Evolutionary conservation across 2,797 vertebrate genomes (phyloP).

Genomic region (Buphagus erythrorhynchus): DNA sequence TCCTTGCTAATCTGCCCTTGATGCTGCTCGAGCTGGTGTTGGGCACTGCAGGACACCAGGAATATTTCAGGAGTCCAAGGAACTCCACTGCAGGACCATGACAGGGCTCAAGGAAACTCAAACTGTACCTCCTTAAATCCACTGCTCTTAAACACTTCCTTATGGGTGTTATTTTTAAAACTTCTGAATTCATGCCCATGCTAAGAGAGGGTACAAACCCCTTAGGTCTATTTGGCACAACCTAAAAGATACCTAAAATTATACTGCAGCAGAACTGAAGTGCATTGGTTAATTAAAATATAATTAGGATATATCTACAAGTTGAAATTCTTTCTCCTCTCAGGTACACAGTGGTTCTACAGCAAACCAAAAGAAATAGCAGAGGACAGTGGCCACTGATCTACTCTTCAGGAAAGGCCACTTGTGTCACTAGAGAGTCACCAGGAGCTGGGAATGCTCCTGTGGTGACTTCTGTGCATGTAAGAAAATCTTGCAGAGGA

Average conservation of each 20-base stretch:
- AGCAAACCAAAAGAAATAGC: neutral
- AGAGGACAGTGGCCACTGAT: neutral
- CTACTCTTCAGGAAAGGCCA: neutral
- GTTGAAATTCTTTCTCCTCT: neutral
- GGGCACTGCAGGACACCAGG: neutral
- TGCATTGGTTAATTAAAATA: neutral
- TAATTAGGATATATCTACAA: neutral
- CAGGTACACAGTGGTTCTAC: too few species aligned
- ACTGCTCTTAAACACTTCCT: too few species aligned
- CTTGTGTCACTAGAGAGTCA: neutral
- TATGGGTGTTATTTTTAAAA: neutral
- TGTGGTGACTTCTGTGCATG: fast-evolving
- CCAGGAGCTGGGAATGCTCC: neutral
- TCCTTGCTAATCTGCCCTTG: conserved; percentile 20
- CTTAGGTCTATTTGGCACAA: neutral
- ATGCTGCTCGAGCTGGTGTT: neutral
- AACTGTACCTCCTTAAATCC: neutral
- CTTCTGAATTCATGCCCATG: neutral
- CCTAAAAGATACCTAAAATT: neutral
- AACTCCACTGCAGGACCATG: neutral
- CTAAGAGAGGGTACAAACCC: neutral
- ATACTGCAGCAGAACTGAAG: neutral
- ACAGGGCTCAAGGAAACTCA: neutral
- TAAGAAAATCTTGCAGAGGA: neutral
- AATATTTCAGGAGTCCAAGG: neutral